phyloP scores from a whole-genome alignment of 2,888 invertebrate genomes.

The Oscheius sp. region DNA sequence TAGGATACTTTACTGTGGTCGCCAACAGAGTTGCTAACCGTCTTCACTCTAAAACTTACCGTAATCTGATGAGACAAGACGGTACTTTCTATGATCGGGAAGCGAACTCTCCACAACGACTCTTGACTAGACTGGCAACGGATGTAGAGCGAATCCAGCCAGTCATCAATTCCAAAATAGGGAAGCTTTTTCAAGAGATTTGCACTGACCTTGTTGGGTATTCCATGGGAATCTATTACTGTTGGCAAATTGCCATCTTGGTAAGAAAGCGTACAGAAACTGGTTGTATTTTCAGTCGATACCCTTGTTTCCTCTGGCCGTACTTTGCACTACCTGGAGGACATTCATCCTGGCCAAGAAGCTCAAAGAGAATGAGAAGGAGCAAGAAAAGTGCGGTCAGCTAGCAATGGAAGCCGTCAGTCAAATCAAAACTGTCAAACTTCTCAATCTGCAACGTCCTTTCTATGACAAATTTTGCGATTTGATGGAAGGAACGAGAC shows the following conservation, averaged over 20 bases:
- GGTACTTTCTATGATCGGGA: conserved; percentile 75
- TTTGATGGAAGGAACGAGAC: conserved; percentile 54
- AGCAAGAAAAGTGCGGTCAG: conserved; percentile 74
- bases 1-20: conserved; percentile 69
- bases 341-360: conserved; percentile 75
- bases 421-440: conserved; percentile 75
- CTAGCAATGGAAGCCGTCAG: conserved; percentile 75
- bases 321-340: conserved; percentile 74
- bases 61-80: conserved; percentile 75
- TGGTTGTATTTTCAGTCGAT: conserved; percentile 42
- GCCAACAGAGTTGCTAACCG: conserved; percentile 74
- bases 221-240: conserved; percentile 64
- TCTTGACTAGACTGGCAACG: conserved; percentile 74
- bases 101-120: conserved; percentile 73
- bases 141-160: conserved; percentile 75
- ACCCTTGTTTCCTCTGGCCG: conserved; percentile 74
- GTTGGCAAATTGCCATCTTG: conserved; percentile 75
- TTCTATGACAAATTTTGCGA: conserved; percentile 70
- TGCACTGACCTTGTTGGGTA: conserved; percentile 61
- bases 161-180: not conserved
- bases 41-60: conserved; percentile 74
- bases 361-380: conserved; percentile 75
- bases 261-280: conserved; percentile 36
- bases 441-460: conserved; percentile 74
- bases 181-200: not conserved